These are phyloP conservation scores for Scopus umbretta DNA, from an alignment of 2,113 vertebrate genomes.

Conservation along the genomic window DNA sequence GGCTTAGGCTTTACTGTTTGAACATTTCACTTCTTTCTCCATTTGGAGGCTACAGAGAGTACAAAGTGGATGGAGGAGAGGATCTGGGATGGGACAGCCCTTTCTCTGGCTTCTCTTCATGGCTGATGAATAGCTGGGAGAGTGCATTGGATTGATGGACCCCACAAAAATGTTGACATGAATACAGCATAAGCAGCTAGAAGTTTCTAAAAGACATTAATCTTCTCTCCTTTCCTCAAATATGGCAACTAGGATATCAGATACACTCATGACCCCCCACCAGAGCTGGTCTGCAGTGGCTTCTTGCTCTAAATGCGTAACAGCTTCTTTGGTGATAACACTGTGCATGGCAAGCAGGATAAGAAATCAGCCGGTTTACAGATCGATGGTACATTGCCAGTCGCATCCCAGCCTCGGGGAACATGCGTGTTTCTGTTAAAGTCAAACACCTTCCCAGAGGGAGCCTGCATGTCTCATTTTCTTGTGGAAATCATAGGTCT, in stretches of 20 bases:
- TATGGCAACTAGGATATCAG: not conserved
- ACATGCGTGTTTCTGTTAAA: conserved; percentile 28
- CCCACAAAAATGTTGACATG: not conserved
- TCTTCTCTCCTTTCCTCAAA: not conserved
- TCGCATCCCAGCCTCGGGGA: conserved; percentile 17
- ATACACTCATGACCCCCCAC: not conserved
- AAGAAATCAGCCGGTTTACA: not conserved
- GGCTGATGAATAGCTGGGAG: not conserved
- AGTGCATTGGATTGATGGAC: not conserved
- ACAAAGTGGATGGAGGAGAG: fast-evolving
- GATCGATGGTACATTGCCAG: conserved; percentile 12
- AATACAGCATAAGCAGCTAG: not conserved
- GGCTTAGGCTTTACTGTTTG: not conserved
- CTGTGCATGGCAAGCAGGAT: conserved; percentile 18
- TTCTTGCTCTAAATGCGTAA: conserved; percentile 2
- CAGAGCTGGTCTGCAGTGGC: not conserved
- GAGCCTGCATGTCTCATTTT: conserved; percentile 13
- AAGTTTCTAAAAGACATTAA: not conserved
- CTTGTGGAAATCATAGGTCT: conserved; percentile 16
- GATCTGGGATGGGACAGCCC: not conserved
- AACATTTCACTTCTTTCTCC: not conserved
- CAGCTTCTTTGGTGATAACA: not conserved
- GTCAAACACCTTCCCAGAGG: conserved; percentile 19
- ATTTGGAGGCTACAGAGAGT: not conserved
- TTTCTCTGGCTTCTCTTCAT: not conserved